Base-by-base conservation (phyloP, 2,113 vertebrate genomes). In the Collichthys lucidus region DNA sequence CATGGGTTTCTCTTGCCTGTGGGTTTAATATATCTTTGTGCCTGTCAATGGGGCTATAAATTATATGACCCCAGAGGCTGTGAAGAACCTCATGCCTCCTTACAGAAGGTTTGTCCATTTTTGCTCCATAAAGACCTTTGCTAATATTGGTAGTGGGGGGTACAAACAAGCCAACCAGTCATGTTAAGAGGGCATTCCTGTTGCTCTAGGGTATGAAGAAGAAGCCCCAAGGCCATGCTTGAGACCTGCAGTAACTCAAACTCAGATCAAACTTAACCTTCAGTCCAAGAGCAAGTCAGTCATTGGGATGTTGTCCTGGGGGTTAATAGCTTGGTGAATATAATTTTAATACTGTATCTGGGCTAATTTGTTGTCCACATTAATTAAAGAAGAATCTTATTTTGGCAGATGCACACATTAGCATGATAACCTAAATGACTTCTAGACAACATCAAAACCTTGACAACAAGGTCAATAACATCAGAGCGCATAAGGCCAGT, bases 1-100 rank as follows among this genome's bases (percentile, higher is more conserved):
- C 62, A 16, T 24, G 52, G 24, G 14, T 65, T 74, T 71, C 17
- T 72, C 52, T 59, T 52, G 24, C 63, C 47, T 10, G 12, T 63
- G 52, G 62, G 61, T 63, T 79, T 82, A 47, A 76, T 68, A 68
- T 44, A 47, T 84, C 77, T 77, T 20, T 53, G 44, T 53, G 57
- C 1, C 47, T 50, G 1, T 42, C 56, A 53, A 6, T 22, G 11
- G 24, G 17, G 50, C 68, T 80, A 4, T 56, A 64, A 47, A 63
- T 20, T 1, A 14, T 44, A 42, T 29, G 26, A 20, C 71, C 65
- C 31, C 65, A 50, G 55, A 72, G 69, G 56, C 57, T 19, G 4
- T 1, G 3, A 63, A 22, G 42, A 59, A 50, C 11, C 22, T 24
- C 20, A 26, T 12, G 26, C 29, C 10, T 59, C 59, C 49, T 77